Conservation (phyloP, 2,113 vertebrate species). For the Lepisosteus osseus region DNA sequence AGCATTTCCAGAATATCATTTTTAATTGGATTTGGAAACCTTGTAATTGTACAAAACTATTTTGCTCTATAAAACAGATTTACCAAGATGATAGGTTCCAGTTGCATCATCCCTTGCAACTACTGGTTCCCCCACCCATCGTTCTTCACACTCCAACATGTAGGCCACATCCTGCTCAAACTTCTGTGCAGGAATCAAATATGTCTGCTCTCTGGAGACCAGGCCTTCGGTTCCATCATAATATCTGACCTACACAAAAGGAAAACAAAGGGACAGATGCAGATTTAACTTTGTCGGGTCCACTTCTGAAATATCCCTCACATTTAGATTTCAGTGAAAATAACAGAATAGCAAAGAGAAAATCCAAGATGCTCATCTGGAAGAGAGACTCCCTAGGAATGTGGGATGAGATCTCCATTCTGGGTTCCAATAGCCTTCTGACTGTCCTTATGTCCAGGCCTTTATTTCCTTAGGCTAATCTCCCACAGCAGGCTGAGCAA, state of each 20-base stretch:
- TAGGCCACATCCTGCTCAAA: constrained; percentile 26
- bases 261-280: neutral
- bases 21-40: too few species aligned
- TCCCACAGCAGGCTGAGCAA: too few species aligned
- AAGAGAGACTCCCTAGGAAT: too few species aligned
- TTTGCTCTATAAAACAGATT: neutral
- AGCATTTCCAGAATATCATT: too few species aligned
- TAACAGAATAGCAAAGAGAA: too few species aligned
- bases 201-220: constrained; percentile 27
- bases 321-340: neutral
- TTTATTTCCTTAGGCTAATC: too few species aligned
- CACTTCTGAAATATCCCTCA: neutral
- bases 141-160: constrained; percentile 25
- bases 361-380: too few species aligned
- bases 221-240: constrained; percentile 28
- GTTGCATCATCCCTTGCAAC: constrained; percentile 32
- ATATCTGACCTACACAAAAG: constrained; percentile 20
- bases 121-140: constrained; percentile 32
- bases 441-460: too few species aligned
- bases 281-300: too few species aligned
- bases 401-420: too few species aligned
- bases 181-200: constrained; percentile 24
- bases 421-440: too few species aligned
- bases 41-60: too few species aligned
- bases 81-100: constrained; percentile 36